A percentile compares a stretch with the other conserved stretches of the same genome.
Conservation (phyloP, 2,797 vertebrate species). For the Melanotaenia nigrans region DNA sequence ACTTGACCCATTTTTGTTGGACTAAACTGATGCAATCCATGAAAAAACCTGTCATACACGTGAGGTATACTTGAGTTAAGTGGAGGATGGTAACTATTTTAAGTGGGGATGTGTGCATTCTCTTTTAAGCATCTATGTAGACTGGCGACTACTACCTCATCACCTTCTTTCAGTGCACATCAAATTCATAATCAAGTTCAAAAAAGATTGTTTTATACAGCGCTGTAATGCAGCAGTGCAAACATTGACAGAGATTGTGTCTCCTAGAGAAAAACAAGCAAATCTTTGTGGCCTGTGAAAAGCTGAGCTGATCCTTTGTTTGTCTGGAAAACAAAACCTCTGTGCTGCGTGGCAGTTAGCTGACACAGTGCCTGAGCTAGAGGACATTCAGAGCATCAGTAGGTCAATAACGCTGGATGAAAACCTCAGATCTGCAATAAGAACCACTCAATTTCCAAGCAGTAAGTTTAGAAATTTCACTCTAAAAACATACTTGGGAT, state of each 20-base stretch:
- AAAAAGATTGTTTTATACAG: not conserved
- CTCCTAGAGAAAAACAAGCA: conserved; percentile 36
- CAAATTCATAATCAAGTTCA: not conserved
- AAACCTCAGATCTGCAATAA: conserved; percentile 8
- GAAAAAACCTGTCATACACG: not conserved
- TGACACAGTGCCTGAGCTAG: conserved; percentile 52
- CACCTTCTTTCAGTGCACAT: not conserved
- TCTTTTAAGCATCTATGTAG: not conserved
- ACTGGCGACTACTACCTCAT: not conserved
- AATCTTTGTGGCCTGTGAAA: conserved; percentile 50
- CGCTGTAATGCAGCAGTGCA: not conserved
- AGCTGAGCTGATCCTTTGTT: conserved; percentile 64
- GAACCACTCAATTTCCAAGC: no score
- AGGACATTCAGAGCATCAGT: conserved; percentile 28
- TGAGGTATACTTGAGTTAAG: not conserved
- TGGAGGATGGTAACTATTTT: not conserved
- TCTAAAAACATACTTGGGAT: conserved; percentile 6
- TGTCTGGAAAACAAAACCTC: conserved; percentile 62
- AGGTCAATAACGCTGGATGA: not conserved
- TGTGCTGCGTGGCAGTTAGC: conserved; percentile 41
- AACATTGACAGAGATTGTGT: conserved; percentile 18
- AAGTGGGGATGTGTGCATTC: not conserved
- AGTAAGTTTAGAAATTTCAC: not conserved
- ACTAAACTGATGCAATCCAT: not conserved
- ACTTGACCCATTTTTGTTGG: not conserved